Conservation (phyloP, 2,113 vertebrate genomes). For the Neolamprologus fasciatus region DNA sequence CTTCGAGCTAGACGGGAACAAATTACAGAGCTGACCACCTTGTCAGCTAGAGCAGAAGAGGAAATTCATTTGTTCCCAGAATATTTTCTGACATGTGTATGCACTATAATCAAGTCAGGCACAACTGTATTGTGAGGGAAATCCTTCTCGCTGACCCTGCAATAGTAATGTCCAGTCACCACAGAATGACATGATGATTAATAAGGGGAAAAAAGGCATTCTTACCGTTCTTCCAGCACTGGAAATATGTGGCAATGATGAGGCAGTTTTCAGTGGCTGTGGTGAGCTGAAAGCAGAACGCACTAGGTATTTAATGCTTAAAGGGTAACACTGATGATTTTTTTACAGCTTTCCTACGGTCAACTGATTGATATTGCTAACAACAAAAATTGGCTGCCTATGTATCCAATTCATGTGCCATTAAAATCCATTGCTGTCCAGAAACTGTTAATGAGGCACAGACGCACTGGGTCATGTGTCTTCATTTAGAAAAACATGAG, state of each 20-base stretch:
- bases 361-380: not conserved
- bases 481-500: not conserved
- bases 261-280: not conserved
- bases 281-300: not conserved
- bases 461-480: no score
- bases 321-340: not conserved
- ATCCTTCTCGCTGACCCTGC: not conserved
- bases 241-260: not conserved
- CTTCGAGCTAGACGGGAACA: constrained; percentile 43
- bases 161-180: not conserved
- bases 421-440: not conserved
- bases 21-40: constrained; percentile 47
- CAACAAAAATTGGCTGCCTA: not conserved
- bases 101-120: constrained; percentile 30
- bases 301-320: not conserved
- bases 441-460: not conserved
- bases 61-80: constrained; percentile 15
- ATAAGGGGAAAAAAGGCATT: not conserved
- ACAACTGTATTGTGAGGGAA: not conserved
- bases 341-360: not conserved
- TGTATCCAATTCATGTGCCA: not conserved
- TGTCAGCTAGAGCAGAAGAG: constrained; percentile 5
- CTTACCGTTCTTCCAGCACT: not conserved
- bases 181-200: constrained; percentile 3
- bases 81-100: constrained; percentile 15